A percentile compares a stretch with the other conserved stretches of the same genome.
Conservation (phyloP, 2,113 vertebrate genomes). For the Mormyrus iriodes region DNA sequence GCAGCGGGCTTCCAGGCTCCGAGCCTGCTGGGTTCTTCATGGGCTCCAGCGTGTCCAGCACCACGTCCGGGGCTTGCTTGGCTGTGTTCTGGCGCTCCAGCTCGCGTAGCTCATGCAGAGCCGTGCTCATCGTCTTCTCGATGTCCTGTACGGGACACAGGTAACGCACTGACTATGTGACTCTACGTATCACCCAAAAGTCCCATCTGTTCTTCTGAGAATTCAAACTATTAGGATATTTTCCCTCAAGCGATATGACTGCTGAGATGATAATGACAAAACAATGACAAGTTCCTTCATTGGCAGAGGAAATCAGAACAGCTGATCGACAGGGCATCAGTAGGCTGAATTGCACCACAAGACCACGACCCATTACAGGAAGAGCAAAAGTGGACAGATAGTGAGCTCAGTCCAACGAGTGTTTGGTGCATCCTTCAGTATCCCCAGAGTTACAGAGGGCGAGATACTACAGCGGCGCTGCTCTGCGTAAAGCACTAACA, state of each 20-base stretch:
- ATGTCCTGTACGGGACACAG: slow-evolving; percentile 72
- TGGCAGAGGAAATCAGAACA: background rate
- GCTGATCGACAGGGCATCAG: background rate
- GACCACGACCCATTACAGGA: background rate
- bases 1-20: slow-evolving; percentile 85
- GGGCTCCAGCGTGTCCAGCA: slow-evolving; percentile 92
- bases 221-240: background rate
- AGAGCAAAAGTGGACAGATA: background rate
- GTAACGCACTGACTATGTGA: background rate
- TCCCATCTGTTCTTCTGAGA: background rate
- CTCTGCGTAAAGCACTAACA: background rate
- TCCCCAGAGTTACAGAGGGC: background rate
- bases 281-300: background rate
- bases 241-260: background rate
- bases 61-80: slow-evolving; percentile 93
- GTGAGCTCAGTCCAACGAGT: background rate
- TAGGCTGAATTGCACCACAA: background rate
- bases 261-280: background rate
- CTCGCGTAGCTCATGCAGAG: slow-evolving; percentile 88
- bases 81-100: slow-evolving; percentile 90
- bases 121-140: slow-evolving; percentile 96
- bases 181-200: background rate
- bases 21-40: slow-evolving; percentile 80
- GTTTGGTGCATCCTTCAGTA: background rate
- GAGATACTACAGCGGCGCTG: background rate